Conservation (phyloP, 2,113 vertebrate genomes). For the Sceloporus tristichus region DNA sequence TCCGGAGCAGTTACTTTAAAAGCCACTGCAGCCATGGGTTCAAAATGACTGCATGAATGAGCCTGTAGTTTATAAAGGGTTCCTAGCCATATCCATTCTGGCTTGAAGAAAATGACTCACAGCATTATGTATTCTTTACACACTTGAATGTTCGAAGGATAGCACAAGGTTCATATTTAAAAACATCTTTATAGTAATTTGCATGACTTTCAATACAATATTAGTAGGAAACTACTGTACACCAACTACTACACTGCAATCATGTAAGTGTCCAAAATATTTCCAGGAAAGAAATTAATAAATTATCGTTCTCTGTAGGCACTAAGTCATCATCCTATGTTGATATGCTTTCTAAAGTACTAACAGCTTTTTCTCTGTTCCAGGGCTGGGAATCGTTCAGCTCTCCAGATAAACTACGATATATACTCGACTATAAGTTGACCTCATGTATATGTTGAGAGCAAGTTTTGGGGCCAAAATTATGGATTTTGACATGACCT, state of each 20-base stretch:
- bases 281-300: background rate
- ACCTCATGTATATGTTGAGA: too few species aligned
- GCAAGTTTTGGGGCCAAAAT: too few species aligned
- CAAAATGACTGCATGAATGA: background rate
- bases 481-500: too few species aligned
- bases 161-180: background rate
- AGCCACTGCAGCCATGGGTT: background rate
- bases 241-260: background rate
- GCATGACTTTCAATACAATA: background rate
- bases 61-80: background rate
- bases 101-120: background rate
- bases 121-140: background rate
- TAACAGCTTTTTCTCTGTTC: too few species aligned
- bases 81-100: background rate
- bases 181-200: background rate
- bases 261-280: background rate
- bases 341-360: background rate
- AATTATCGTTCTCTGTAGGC: background rate
- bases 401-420: too few species aligned
- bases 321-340: background rate
- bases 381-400: too few species aligned
- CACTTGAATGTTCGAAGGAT: background rate
- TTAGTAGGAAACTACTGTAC: too few species aligned
- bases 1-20: background rate
- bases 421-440: too few species aligned